Conservation (phyloP, 2,888 invertebrate genomes). For the Drosophila multiciliata region DNA sequence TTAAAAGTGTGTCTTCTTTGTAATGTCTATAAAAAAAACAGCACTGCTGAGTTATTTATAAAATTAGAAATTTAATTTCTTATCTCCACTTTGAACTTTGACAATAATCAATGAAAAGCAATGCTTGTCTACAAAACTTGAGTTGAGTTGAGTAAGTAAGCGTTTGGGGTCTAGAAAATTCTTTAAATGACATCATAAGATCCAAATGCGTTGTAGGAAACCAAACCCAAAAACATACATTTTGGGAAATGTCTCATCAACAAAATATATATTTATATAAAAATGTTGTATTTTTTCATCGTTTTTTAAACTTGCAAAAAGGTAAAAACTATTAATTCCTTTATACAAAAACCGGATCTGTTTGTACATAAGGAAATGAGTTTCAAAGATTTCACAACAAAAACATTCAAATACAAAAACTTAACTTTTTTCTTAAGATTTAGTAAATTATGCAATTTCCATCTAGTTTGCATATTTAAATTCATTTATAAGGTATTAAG, state of each 20-base stretch:
- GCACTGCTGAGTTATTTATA: constrained; percentile 36
- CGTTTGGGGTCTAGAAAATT: constrained; percentile 30
- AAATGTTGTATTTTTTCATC: neutral
- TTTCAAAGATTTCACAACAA: neutral
- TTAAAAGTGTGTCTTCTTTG: neutral
- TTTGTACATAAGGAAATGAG: neutral
- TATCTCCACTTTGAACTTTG: too few species aligned
- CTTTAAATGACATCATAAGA: constrained; percentile 69
- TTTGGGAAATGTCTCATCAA: neutral
- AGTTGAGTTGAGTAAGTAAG: constrained; percentile 5
- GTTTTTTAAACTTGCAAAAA: neutral
- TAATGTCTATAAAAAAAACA: neutral
- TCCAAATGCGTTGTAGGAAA: constrained; percentile 41
- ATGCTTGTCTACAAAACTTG: constrained; percentile 28
- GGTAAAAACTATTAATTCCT: neutral
- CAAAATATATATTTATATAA: neutral
- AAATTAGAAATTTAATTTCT: constrained; percentile 7
- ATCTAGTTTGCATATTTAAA: neutral
- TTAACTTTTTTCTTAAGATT: neutral
- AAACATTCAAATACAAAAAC: too few species aligned
- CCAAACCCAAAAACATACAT: constrained; percentile 20
- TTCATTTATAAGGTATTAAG: neutral
- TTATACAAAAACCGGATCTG: neutral
- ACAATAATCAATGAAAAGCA: constrained; percentile 60
- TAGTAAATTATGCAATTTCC: neutral